Percentiles rank a stretch among this genome's conserved stretches.
These are phyloP conservation scores for Sicus ferrugineus DNA, from an alignment of 2,888 invertebrate genomes.

Conservation along the genomic window DNA sequence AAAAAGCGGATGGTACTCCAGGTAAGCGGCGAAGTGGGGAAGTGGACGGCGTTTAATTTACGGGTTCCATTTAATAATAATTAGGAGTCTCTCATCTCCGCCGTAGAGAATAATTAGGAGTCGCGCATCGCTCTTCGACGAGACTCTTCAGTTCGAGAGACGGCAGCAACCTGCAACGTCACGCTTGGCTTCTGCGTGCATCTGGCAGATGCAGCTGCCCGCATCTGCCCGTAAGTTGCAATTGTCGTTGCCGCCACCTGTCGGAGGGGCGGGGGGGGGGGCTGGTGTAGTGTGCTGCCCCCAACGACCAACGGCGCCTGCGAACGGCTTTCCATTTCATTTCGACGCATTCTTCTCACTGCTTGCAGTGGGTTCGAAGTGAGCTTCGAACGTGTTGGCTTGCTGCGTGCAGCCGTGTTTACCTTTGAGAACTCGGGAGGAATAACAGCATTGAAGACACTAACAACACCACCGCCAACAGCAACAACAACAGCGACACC, in stretches of 20 bases:
- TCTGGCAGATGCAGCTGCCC: background rate
- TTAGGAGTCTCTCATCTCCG: too few species aligned
- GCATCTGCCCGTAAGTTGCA: background rate
- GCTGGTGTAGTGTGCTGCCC: background rate
- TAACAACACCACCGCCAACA: constrained; percentile 35
- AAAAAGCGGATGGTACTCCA: too few species aligned
- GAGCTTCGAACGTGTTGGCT: constrained; percentile 43
- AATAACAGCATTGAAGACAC: constrained; percentile 45
- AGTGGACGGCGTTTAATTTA: too few species aligned
- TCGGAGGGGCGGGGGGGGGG: background rate
- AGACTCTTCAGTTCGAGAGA: too few species aligned
- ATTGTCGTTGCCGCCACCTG: background rate
- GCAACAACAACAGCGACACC: constrained; percentile 45
- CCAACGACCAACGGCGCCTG: background rate
- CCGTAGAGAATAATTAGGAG: too few species aligned
- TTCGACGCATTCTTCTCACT: constrained; percentile 4
- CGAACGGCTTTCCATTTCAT: constrained; percentile 36
- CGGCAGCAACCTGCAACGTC: too few species aligned
- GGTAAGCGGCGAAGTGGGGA: too few species aligned
- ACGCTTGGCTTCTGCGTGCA: background rate
- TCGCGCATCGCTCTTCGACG: too few species aligned
- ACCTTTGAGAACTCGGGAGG: constrained; percentile 36
- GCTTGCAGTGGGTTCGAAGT: constrained; percentile 36
- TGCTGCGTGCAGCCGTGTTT: constrained; percentile 6
- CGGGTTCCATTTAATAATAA: too few species aligned